Evolutionary conservation across 2,797 vertebrate genomes (phyloP).

Genomic region (Eurystomus glaucurus): DNA sequence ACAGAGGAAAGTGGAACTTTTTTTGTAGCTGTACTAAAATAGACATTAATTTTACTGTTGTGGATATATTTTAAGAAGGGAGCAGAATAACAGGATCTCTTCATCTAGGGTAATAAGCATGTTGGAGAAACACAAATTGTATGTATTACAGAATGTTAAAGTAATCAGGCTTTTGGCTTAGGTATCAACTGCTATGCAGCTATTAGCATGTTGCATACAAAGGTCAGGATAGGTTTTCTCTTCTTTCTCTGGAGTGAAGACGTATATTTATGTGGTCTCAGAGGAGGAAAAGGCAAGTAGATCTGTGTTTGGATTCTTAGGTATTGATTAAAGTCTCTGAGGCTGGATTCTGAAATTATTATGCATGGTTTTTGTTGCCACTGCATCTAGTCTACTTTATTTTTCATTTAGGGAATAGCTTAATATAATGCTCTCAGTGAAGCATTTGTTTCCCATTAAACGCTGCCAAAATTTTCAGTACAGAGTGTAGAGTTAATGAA

Average conservation of each 20-base stretch:
- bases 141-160: not conserved
- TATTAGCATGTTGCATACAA: not conserved
- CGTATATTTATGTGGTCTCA: not conserved
- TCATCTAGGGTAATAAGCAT: not conserved
- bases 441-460: slow-evolving; percentile 31
- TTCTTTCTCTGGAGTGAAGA: not conserved
- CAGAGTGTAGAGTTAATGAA: not conserved
- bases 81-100: not conserved
- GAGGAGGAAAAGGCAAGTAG: not conserved
- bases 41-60: not conserved
- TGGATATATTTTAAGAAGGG: not conserved
- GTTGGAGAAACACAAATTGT: not conserved
- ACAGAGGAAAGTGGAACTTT: not conserved
- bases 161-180: not conserved
- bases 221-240: not conserved
- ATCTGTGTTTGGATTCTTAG: not conserved
- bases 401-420: not conserved
- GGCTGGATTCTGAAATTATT: not conserved
- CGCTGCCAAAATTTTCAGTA: not conserved
- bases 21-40: not conserved
- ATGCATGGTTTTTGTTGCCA: not conserved
- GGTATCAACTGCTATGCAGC: not conserved
- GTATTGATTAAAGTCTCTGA: not conserved
- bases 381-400: not conserved
- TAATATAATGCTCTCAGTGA: not conserved